A percentile compares a stretch with the other conserved stretches of the same genome.
These are phyloP conservation scores for Rutpela maculata DNA, from an alignment of 2,888 invertebrate species.

Conservation along the genomic window DNA sequence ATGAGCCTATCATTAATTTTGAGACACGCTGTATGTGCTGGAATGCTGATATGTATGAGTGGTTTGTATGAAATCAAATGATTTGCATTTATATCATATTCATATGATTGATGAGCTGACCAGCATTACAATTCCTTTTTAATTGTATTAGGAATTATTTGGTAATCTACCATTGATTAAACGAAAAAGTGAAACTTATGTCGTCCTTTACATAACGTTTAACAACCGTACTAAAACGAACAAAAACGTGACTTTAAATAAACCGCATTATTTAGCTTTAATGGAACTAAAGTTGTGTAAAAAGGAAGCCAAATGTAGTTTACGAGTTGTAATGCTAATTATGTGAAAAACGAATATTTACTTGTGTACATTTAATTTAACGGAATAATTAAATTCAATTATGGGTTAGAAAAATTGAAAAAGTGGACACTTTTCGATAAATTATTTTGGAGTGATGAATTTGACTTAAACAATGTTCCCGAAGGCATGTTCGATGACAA, in stretches of 20 bases:
- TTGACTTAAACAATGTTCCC: too few relatives aligned
- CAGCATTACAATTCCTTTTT: constrained; percentile 1
- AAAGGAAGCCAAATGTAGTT: not conserved
- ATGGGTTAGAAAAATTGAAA: too few relatives aligned
- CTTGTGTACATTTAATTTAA: not conserved
- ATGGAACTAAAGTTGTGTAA: not conserved
- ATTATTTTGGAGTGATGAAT: too few relatives aligned
- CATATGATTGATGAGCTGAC: not conserved
- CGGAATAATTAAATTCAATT: too few relatives aligned
- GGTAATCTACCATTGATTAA: not conserved
- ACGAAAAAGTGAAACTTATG: constrained; percentile 22
- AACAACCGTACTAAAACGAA: constrained; percentile 11
- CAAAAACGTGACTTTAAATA: constrained; percentile 17
- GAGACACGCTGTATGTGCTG: too few relatives aligned
- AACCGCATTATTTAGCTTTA: constrained; percentile 20
- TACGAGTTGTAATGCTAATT: not conserved
- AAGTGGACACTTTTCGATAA: too few relatives aligned
- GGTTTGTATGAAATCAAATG: not conserved
- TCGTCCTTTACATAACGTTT: constrained; percentile 12
- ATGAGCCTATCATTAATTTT: too few relatives aligned
- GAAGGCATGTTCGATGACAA: too few relatives aligned
- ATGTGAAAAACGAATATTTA: not conserved
- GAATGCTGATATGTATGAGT: not conserved
- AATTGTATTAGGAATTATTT: not conserved
- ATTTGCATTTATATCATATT: not conserved